Evolutionary conservation across 1,140 invertebrate genomes (phyloP).

Genomic region (Pantala flavescens): DNA sequence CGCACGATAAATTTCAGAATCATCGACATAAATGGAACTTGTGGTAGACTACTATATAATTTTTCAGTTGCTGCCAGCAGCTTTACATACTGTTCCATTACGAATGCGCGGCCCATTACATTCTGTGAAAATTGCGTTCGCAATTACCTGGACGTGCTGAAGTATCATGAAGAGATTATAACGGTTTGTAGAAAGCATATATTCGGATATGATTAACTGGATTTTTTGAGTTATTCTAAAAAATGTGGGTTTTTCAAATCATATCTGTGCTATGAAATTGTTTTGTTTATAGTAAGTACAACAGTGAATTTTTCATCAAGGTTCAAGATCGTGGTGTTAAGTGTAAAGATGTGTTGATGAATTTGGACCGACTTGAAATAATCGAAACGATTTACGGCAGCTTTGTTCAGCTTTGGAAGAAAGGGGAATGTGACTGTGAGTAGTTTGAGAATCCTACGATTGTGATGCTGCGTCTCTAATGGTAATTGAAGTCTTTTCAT

Average conservation of each 20-base stretch:
- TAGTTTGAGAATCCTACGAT: constrained; percentile 22
- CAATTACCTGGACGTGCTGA: constrained; percentile 36
- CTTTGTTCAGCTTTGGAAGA: constrained; percentile 39
- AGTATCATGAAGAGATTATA: constrained; percentile 38
- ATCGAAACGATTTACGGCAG: constrained; percentile 39
- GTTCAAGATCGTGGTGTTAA: constrained; percentile 33
- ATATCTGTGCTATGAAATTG: constrained; percentile 7
- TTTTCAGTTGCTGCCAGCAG: constrained; percentile 39
- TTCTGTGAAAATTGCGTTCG: constrained; percentile 42
- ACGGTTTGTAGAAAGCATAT: constrained; percentile 23
- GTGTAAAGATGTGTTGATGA: constrained; percentile 40
- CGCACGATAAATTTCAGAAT: background rate
- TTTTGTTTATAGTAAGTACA: constrained; percentile 14
- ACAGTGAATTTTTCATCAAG: constrained; percentile 22
- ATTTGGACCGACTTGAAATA: constrained; percentile 42
- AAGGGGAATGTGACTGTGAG: constrained; percentile 44
- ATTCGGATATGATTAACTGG: too few species aligned
- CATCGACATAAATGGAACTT: background rate
- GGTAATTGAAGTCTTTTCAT: constrained; percentile 24
- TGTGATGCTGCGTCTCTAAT: background rate
- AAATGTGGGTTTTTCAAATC: constrained; percentile 24
- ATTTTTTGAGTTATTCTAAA: too few species aligned
- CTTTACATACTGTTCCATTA: constrained; percentile 42
- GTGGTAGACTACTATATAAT: constrained; percentile 13
- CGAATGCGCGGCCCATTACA: constrained; percentile 40